Evolutionary conservation across 2,888 invertebrate species (phyloP).

Genomic region (Gryllus longicercus): DNA sequence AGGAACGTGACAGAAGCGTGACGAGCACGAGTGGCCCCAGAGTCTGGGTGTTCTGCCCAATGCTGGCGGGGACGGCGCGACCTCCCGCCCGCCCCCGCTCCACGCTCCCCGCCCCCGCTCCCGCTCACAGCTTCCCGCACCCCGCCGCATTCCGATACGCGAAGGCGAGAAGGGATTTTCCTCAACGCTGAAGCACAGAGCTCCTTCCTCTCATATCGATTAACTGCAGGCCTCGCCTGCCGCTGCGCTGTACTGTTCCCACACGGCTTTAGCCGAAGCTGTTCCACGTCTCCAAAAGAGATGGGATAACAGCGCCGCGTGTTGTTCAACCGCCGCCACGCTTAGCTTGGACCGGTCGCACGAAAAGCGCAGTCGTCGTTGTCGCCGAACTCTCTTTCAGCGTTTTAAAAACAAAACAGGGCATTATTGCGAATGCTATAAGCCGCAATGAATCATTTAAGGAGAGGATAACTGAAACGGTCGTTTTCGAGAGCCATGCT

Average conservation of each 20-base stretch:
- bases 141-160: not conserved
- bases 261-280: slow-evolving; percentile 10
- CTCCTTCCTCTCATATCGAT: slow-evolving; percentile 9
- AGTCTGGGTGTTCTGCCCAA: not conserved
- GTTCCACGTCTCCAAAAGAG: slow-evolving; percentile 5
- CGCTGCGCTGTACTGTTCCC: slow-evolving; percentile 17
- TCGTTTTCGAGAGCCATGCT: too few species aligned
- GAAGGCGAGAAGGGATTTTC: slow-evolving; percentile 1
- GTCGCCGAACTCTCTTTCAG: not conserved
- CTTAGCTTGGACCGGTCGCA: not conserved
- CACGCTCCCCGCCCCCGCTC: not conserved
- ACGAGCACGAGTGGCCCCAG: too few species aligned
- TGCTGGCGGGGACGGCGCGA: not conserved
- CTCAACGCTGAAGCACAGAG: not conserved
- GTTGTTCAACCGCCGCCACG: not conserved
- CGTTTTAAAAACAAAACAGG: not conserved
- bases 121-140: not conserved
- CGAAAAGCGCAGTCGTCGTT: not conserved
- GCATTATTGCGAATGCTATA: too few species aligned
- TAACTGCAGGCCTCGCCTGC: slow-evolving; percentile 17
- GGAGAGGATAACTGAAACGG: too few species aligned
- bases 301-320: slow-evolving; percentile 10
- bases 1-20: too few species aligned
- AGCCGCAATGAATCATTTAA: too few species aligned
- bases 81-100: not conserved